Percentiles rank a stretch among this genome's conserved stretches.
Conservation (phyloP, 23 tunicate genomes). For the Trididemnum miniatum region DNA sequence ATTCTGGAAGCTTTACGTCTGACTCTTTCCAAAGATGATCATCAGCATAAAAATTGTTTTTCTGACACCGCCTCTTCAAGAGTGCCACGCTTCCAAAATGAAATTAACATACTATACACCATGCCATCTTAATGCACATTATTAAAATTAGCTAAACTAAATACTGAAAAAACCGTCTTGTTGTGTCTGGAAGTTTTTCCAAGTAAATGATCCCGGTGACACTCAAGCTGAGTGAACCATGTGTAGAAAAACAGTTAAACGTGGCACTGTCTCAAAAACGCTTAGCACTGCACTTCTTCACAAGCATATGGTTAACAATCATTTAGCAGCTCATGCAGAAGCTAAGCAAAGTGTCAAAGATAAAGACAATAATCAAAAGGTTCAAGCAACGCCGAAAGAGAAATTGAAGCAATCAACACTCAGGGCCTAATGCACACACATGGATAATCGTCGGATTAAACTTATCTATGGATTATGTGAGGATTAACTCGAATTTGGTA, state of each 20-base stretch:
- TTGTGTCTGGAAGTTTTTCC: slow-evolving; percentile 7
- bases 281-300: neutral
- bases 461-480: too few species aligned
- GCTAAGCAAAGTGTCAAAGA: neutral
- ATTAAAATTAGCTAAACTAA: neutral
- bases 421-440: too few species aligned
- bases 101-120: too few species aligned
- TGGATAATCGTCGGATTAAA: too few species aligned
- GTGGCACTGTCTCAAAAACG: neutral
- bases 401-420: neutral
- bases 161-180: neutral
- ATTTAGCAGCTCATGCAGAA: neutral
- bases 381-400: neutral
- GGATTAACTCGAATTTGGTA: too few species aligned
- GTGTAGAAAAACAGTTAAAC: slow-evolving; percentile 1
- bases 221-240: neutral
- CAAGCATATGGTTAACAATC: slow-evolving; percentile 1
- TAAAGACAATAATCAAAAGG: neutral
- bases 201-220: neutral
- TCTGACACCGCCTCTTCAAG: too few species aligned
- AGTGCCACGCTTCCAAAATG: too few species aligned
- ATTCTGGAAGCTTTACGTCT: too few species aligned
- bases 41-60: too few species aligned
- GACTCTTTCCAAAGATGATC: too few species aligned
- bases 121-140: too few species aligned